Evolutionary conservation across 2,113 vertebrate species (phyloP).

Genomic region (Grus americana): DNA sequence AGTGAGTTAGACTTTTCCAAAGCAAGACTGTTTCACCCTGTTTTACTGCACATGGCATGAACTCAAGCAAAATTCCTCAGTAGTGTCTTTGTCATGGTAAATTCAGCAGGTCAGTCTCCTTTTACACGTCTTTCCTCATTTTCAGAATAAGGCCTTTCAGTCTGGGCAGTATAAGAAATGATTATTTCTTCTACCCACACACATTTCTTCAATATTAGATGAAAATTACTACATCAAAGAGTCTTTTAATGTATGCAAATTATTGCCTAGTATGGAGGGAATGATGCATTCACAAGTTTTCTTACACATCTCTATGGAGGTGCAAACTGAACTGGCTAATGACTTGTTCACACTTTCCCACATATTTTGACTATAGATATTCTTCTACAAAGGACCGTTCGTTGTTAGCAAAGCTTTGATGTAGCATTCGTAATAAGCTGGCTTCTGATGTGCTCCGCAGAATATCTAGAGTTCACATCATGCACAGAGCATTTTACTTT

Average conservation of each 20-base stretch:
- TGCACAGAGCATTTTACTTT: not conserved
- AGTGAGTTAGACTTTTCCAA: not conserved
- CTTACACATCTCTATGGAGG: not conserved
- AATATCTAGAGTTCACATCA: not conserved
- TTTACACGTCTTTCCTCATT: not conserved
- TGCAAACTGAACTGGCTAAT: constrained; percentile 8
- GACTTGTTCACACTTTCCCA: not conserved
- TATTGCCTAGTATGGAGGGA: not conserved
- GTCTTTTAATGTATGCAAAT: not conserved
- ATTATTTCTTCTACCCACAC: not conserved
- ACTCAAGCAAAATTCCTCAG: not conserved
- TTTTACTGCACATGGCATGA: not conserved
- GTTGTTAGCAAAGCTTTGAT: constrained; percentile 8
- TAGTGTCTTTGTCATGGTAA: not conserved
- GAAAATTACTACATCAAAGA: not conserved
- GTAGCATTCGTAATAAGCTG: not conserved
- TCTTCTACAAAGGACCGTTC: not conserved
- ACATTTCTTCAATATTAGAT: constrained; percentile 2
- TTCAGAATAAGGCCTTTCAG: not conserved
- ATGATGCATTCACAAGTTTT: not conserved
- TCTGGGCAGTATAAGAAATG: not conserved
- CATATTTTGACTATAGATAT: not conserved
- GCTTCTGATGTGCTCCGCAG: not conserved
- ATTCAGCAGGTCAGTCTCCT: not conserved
- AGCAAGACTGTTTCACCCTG: not conserved